Conservation (phyloP, 2,797 vertebrate species). For the Synaphobranchus kaupii region DNA sequence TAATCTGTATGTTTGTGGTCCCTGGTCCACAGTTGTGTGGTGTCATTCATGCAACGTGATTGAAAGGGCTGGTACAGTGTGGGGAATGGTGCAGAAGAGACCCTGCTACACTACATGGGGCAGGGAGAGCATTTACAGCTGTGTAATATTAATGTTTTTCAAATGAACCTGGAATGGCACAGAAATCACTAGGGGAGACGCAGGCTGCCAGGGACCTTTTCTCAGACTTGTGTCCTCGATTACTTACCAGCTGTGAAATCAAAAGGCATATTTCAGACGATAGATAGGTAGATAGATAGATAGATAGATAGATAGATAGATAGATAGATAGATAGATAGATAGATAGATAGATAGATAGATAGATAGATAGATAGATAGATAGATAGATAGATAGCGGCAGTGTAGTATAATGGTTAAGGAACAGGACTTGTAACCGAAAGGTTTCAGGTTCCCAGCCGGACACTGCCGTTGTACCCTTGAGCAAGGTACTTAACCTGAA, state of each 20-base stretch:
- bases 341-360: no score
- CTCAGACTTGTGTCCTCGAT: constrained; percentile 28
- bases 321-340: neutral
- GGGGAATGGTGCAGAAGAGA: constrained; percentile 80
- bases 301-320: neutral
- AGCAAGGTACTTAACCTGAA: no score
- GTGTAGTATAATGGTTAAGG: no score
- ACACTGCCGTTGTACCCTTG: no score
- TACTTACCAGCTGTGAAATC: constrained; percentile 50
- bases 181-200: constrained; percentile 70
- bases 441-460: no score
- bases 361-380: no score
- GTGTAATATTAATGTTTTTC: constrained; percentile 87
- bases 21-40: constrained; percentile 73
- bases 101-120: constrained; percentile 36
- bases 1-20: constrained; percentile 81
- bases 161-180: constrained; percentile 80
- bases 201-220: constrained; percentile 47
- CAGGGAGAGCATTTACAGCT: constrained; percentile 80
- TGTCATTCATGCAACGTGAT: constrained; percentile 77
- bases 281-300: neutral
- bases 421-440: no score
- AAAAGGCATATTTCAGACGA: constrained; percentile 31
- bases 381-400: no score
- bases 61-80: constrained; percentile 86